phyloP scores from a whole-genome alignment of 2,888 invertebrate genomes.

The Lamellibrachia satsuma region DNA sequence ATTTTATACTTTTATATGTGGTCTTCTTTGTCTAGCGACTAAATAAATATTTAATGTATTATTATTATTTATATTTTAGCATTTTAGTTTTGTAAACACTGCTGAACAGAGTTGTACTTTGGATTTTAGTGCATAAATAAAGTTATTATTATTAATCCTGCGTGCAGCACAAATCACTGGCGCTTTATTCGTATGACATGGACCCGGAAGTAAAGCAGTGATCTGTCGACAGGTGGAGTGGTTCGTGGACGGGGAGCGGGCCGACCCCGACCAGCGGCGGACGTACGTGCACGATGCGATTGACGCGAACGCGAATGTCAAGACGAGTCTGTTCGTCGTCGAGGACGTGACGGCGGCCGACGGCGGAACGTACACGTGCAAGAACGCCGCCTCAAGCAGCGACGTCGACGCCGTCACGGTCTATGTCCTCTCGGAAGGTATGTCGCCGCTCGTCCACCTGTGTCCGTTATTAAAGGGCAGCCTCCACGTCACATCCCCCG shows the following conservation, averaged over 20 bases:
- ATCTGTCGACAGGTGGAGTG: neutral
- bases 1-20: no score
- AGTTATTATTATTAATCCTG: no score
- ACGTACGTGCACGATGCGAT: neutral
- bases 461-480: conserved; percentile 17
- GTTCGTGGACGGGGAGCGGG: neutral
- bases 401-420: conserved; percentile 10
- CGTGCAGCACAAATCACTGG: no score
- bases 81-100: no score
- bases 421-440: neutral
- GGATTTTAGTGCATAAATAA: no score
- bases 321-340: conserved; percentile 10
- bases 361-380: conserved; percentile 3
- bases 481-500: no score
- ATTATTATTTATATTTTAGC: no score
- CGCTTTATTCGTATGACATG: no score
- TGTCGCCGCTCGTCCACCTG: neutral
- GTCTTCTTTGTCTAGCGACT: no score
- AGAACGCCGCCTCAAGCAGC: neutral
- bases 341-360: neutral
- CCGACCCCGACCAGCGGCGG: neutral
- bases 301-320: neutral
- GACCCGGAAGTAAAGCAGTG: no score
- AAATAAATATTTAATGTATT: no score
- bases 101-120: no score